These are phyloP conservation scores for Axea sp. DNA, from an alignment of 2,888 invertebrate genomes.

Conservation along the genomic window DNA sequence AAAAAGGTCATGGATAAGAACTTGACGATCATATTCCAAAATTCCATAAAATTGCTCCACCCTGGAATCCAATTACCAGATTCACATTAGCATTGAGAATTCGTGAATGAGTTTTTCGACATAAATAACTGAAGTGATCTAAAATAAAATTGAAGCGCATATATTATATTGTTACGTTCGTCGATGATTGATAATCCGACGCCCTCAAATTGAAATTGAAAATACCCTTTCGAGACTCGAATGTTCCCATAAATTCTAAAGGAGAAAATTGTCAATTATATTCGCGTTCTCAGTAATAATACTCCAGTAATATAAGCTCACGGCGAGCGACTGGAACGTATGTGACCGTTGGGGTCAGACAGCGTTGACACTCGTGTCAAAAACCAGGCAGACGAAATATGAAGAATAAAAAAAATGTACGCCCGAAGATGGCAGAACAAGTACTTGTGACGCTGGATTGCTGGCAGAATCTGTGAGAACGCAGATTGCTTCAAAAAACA, in stretches of 20 bases:
- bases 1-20: constrained; percentile 1
- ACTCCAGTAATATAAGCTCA: constrained; percentile 39
- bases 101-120: constrained; percentile 26
- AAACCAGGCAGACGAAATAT: constrained; percentile 44
- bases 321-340: constrained; percentile 20
- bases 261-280: constrained; percentile 58
- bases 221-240: constrained; percentile 30
- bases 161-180: constrained; percentile 36
- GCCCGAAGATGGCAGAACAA: constrained; percentile 39
- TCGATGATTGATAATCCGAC: constrained; percentile 52
- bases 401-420: constrained; percentile 31
- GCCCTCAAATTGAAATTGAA: constrained; percentile 48
- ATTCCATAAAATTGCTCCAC: constrained; percentile 26
- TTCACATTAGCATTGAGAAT: constrained; percentile 9
- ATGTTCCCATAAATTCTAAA: constrained; percentile 47
- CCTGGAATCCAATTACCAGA: constrained; percentile 13
- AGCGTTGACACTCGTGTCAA: constrained; percentile 45
- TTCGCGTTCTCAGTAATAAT: constrained; percentile 35
- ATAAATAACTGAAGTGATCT: constrained; percentile 25
- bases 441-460: constrained; percentile 43
- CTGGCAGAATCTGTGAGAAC: constrained; percentile 5
- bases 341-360: constrained; percentile 47
- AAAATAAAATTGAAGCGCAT: constrained; percentile 25
- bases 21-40: constrained; percentile 3
- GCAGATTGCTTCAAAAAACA: constrained; percentile 49